phyloP scores from a whole-genome alignment of 2,797 vertebrate genomes.

The Sphenopsis melanotis region DNA sequence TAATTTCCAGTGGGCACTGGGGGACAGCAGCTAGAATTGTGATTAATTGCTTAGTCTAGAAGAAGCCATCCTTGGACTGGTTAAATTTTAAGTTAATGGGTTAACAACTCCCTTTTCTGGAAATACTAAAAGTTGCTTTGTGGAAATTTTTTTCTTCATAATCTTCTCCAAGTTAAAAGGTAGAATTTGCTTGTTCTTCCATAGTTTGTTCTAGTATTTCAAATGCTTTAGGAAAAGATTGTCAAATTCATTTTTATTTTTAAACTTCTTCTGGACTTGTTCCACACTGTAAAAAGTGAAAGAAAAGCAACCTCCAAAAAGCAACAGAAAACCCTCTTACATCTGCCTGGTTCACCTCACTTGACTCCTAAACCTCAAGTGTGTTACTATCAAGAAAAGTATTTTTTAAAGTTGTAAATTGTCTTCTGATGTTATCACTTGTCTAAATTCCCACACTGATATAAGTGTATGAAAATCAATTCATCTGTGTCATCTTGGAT shows the following conservation, averaged over 20 bases:
- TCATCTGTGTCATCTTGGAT: slow-evolving; percentile 39
- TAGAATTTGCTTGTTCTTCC: background rate
- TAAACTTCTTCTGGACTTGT: background rate
- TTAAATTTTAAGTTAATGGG: background rate
- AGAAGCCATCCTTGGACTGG: background rate
- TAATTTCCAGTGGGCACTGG: background rate
- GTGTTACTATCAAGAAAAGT: background rate
- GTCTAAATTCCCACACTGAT: slow-evolving; percentile 31
- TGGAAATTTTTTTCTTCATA: background rate
- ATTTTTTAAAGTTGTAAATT: slow-evolving; percentile 39
- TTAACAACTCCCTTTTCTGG: background rate
- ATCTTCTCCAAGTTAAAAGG: background rate
- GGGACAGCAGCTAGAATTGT: background rate
- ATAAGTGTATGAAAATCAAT: slow-evolving; percentile 55
- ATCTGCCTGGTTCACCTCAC: background rate
- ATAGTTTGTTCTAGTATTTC: background rate
- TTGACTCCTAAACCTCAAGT: slow-evolving; percentile 18
- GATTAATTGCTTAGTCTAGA: background rate
- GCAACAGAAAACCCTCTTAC: background rate
- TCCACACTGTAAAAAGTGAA: background rate
- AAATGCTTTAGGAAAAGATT: background rate
- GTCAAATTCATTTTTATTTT: background rate
- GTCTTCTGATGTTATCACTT: slow-evolving; percentile 43
- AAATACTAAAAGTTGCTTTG: background rate
- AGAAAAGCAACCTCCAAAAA: background rate